Percentiles rank a stretch among this genome's conserved stretches.
These are phyloP conservation scores for Chelonoidis abingdonii DNA, from an alignment of 2,113 vertebrate genomes.

Conservation along the genomic window DNA sequence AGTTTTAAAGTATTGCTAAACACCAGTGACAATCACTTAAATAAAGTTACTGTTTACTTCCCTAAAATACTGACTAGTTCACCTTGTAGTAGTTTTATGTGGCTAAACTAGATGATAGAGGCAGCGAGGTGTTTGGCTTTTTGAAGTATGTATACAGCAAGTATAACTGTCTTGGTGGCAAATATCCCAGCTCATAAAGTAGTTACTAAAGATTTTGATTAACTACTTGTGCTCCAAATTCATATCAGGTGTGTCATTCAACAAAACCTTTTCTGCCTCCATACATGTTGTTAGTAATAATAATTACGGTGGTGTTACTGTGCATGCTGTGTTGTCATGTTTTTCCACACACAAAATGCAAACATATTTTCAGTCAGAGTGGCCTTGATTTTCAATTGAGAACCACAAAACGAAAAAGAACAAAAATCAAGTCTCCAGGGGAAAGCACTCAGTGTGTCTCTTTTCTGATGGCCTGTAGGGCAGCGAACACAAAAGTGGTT, in stretches of 20 bases:
- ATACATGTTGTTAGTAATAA: accelerated
- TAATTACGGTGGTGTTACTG: background rate
- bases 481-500: background rate
- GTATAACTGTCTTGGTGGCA: background rate
- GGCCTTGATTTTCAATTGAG: slow-evolving; percentile 34
- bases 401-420: background rate
- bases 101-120: background rate
- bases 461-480: background rate
- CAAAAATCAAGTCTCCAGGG: background rate
- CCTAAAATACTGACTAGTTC: background rate
- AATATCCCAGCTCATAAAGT: accelerated
- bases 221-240: background rate
- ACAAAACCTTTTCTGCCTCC: background rate
- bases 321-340: accelerated
- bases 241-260: background rate
- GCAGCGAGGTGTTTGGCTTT: background rate
- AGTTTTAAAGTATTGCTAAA: background rate
- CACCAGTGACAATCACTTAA: background rate
- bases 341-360: background rate
- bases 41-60: background rate
- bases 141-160: background rate
- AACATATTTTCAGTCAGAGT: background rate
- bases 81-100: background rate
- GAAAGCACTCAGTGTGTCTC: slow-evolving; percentile 26
- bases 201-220: background rate